Evolutionary conservation across 2,888 invertebrate species (phyloP).

Genomic region (Charanyca ferruginea): DNA sequence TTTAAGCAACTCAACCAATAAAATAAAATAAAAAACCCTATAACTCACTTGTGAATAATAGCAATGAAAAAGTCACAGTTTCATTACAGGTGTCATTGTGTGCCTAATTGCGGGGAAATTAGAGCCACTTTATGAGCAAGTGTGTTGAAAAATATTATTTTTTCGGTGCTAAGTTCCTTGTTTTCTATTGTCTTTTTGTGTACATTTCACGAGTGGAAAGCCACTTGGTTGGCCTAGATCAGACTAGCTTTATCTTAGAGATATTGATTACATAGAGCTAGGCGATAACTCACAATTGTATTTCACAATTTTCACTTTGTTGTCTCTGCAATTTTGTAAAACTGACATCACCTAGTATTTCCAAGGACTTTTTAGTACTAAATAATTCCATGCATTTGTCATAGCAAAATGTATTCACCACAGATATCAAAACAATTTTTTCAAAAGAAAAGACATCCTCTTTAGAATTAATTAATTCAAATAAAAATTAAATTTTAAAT

Average conservation of each 20-base stretch:
- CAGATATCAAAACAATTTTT: background rate
- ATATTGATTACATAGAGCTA: conserved; percentile 43
- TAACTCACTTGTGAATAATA: too few relatives aligned
- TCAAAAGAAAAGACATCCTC: too few relatives aligned
- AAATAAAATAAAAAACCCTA: too few relatives aligned
- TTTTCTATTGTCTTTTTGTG: conserved; percentile 39
- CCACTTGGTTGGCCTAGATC: conserved; percentile 41
- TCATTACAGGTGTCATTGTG: too few relatives aligned
- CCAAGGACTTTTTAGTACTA: background rate
- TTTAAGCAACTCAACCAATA: too few relatives aligned
- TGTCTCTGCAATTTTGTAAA: conserved; percentile 36
- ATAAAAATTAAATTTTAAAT: too few relatives aligned
- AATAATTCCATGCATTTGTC: background rate
- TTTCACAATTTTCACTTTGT: conserved; percentile 52
- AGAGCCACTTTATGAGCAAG: too few relatives aligned
- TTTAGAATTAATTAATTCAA: too few relatives aligned
- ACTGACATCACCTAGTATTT: conserved; percentile 10
- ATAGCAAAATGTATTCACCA: background rate
- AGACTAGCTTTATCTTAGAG: conserved; percentile 38
- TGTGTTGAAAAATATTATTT: too few relatives aligned
- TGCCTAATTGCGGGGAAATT: too few relatives aligned
- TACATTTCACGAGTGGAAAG: conserved; percentile 41
- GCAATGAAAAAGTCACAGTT: too few relatives aligned
- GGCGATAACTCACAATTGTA: conserved; percentile 41
- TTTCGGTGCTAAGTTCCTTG: background rate